Conservation (phyloP, 2,797 vertebrate species). For the Hylomyscus alleni region DNA sequence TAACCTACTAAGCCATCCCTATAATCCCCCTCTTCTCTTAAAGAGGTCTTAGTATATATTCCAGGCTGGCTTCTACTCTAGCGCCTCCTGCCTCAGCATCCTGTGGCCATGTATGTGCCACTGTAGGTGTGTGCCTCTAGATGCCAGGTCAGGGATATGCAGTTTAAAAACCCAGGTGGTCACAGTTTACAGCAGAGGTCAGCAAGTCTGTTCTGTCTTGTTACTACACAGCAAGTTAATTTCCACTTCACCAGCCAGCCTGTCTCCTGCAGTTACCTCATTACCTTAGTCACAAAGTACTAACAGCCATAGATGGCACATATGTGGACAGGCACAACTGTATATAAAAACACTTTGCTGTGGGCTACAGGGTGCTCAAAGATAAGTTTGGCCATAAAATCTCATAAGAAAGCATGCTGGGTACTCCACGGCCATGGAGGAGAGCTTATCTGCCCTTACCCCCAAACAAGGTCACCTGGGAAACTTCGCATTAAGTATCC, state of each 20-base stretch:
- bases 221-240: not conserved
- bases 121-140: not conserved
- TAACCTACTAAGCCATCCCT: not conserved
- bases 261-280: not conserved
- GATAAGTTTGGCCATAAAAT: not conserved
- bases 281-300: not conserved
- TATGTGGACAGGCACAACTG: not conserved
- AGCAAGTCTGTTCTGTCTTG: not conserved
- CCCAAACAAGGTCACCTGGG: not conserved
- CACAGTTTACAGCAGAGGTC: not conserved
- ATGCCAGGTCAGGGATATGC: not conserved
- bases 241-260: not conserved
- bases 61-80: not conserved
- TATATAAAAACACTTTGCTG: not conserved
- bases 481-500: not conserved
- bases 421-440: not conserved
- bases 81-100: not conserved
- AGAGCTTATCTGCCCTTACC: not conserved
- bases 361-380: not conserved
- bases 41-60: not conserved
- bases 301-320: not conserved
- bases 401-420: not conserved
- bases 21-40: not conserved
- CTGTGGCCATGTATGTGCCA: not conserved
- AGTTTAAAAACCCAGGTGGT: not conserved